These are phyloP conservation scores for Anser cygnoides DNA, from an alignment of 2,113 vertebrate species.

Conservation along the genomic window DNA sequence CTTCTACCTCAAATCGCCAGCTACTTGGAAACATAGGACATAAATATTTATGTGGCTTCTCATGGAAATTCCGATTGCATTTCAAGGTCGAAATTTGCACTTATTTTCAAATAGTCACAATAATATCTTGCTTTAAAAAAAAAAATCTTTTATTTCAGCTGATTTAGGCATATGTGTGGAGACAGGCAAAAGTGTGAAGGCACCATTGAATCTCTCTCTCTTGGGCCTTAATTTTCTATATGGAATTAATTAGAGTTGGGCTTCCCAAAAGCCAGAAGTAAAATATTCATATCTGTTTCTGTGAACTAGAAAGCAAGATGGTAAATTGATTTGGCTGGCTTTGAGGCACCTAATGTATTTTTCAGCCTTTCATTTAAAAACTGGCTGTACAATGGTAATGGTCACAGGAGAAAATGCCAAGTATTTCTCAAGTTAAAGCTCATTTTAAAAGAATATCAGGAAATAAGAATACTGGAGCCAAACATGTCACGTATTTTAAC, in stretches of 20 bases:
- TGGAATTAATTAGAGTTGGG: not conserved
- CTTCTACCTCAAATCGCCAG: not conserved
- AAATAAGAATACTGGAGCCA: not conserved
- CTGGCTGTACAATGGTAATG: not conserved
- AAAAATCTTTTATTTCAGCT: not conserved
- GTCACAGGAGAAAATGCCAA: not conserved
- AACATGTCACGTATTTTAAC: not conserved
- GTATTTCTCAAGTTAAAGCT: not conserved
- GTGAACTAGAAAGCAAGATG: not conserved
- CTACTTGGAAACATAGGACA: not conserved
- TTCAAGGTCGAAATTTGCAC: not conserved
- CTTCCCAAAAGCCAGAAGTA: not conserved
- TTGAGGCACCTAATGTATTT: not conserved
- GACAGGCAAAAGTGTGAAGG: not conserved
- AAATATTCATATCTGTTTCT: not conserved
- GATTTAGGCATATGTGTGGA: not conserved
- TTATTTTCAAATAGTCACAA: not conserved
- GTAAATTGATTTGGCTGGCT: conserved; percentile 3
- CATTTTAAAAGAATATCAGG: not conserved
- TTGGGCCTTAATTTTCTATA: not conserved
- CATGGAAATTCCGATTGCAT: not conserved
- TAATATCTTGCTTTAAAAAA: not conserved
- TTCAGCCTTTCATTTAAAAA: conserved; percentile 4
- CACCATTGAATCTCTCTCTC: not conserved
- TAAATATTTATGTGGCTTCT: not conserved